A percentile compares a stretch with the other conserved stretches of the same genome.
Evolutionary conservation across 2,888 invertebrate genomes (phyloP).

Genomic region (Nymphalis c-album): DNA sequence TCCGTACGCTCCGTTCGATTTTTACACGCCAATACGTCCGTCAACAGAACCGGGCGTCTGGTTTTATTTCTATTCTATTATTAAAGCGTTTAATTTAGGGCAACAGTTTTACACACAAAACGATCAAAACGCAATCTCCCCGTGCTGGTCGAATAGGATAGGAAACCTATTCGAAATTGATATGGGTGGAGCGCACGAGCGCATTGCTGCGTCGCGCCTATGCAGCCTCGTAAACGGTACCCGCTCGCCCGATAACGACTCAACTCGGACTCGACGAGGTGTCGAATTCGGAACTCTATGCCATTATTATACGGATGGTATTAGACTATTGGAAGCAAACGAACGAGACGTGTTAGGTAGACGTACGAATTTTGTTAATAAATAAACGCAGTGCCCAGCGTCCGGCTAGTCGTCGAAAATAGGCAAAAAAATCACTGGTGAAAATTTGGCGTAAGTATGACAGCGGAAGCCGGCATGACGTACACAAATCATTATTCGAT

Average conservation of each 20-base stretch:
- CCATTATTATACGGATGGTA: slow-evolving; percentile 47
- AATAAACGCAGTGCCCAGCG: slow-evolving; percentile 76
- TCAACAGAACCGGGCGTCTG: slow-evolving; percentile 58
- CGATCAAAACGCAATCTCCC: slow-evolving; percentile 78
- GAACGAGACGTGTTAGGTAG: slow-evolving; percentile 64
- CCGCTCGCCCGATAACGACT: slow-evolving; percentile 52
- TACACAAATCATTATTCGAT: slow-evolving; percentile 76
- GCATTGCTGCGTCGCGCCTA: slow-evolving; percentile 72
- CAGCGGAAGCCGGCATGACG: slow-evolving; percentile 67
- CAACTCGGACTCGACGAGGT: slow-evolving; percentile 40
- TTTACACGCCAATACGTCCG: slow-evolving; percentile 52
- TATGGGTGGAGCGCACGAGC: slow-evolving; percentile 76
- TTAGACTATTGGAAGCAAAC: slow-evolving; percentile 36
- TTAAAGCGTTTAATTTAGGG: slow-evolving; percentile 80
- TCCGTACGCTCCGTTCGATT: slow-evolving; percentile 49
- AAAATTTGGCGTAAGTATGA: slow-evolving; percentile 79
- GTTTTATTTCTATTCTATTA: slow-evolving; percentile 78
- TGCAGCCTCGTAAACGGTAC: slow-evolving; percentile 75
- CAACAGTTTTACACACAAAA: slow-evolving; percentile 79
- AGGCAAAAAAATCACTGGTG: slow-evolving; percentile 63
- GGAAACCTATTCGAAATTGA: slow-evolving; percentile 81
- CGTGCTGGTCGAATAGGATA: slow-evolving; percentile 72
- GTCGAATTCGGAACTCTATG: slow-evolving; percentile 51
- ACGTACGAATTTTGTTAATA: slow-evolving; percentile 79
- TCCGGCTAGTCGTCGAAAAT: slow-evolving; percentile 66